Evolutionary conservation across 2,113 vertebrate species (phyloP).

Genomic region (Perognathus longimembris): DNA sequence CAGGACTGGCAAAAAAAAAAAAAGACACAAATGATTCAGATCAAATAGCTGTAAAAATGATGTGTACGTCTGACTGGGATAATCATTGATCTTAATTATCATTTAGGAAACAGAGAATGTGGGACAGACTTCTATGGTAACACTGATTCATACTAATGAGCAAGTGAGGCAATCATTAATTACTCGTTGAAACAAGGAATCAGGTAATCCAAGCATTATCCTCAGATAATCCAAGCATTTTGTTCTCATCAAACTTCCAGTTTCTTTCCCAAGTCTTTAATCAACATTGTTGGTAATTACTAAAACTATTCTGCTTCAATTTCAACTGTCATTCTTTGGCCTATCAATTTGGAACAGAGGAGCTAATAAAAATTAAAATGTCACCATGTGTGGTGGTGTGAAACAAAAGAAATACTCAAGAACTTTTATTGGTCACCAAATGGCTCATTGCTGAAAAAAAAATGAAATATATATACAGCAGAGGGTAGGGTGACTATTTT

Average conservation of each 20-base stretch:
- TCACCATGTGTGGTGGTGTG: neutral
- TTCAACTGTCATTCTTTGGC: neutral
- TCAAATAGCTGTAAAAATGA: neutral
- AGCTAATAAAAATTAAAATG: neutral
- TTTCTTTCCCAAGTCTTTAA: neutral
- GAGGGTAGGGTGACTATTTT: neutral
- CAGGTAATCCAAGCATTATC: neutral
- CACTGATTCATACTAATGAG: neutral
- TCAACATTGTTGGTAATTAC: neutral
- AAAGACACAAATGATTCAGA: neutral
- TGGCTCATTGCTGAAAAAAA: neutral
- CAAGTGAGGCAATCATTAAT: neutral
- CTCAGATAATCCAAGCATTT: neutral
- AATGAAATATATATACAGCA: too few relatives aligned
- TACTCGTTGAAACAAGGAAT: neutral
- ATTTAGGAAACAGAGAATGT: neutral
- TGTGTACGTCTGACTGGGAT: neutral
- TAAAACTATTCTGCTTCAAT: slow-evolving; percentile 5
- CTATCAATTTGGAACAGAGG: neutral
- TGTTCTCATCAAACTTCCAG: neutral
- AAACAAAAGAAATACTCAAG: neutral
- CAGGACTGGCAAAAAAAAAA: too few relatives aligned
- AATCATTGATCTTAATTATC: neutral
- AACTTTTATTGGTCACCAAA: neutral
- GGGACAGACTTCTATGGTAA: neutral